These are phyloP conservation scores for Troides aeacus DNA, from an alignment of 2,888 invertebrate genomes.

Conservation along the genomic window DNA sequence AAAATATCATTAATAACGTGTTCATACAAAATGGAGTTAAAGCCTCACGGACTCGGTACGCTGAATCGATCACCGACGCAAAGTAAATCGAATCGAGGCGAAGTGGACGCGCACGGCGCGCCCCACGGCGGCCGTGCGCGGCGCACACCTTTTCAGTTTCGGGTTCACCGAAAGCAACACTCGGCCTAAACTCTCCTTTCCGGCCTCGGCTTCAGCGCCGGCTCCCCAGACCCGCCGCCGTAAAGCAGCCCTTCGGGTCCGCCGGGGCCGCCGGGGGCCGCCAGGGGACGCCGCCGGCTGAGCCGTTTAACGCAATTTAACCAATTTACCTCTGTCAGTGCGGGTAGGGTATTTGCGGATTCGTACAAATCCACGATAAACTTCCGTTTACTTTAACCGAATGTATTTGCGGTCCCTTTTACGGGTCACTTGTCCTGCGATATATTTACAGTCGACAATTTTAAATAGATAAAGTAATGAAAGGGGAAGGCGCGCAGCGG, in stretches of 20 bases:
- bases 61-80: no score
- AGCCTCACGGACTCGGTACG: no score
- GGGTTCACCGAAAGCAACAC: neutral
- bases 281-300: conserved; percentile 1
- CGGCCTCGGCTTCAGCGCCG: neutral
- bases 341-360: conserved; percentile 3
- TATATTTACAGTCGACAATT: no score
- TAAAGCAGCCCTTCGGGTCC: neutral
- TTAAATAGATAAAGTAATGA: no score
- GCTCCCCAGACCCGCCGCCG: neutral
- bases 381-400: conserved; percentile 8
- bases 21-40: no score
- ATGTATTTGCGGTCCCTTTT: conserved; percentile 1
- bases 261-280: neutral
- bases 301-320: conserved; percentile 7
- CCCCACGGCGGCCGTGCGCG: no score
- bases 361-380: conserved; percentile 5
- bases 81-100: no score
- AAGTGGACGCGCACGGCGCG: no score
- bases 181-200: neutral
- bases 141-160: neutral
- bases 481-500: no score
- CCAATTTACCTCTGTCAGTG: conserved; percentile 27
- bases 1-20: no score
- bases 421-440: neutral